A percentile compares a stretch with the other conserved stretches of the same genome.
phyloP scores from a whole-genome alignment of 1,140 invertebrate species.

The Drosophila bocqueti region DNA sequence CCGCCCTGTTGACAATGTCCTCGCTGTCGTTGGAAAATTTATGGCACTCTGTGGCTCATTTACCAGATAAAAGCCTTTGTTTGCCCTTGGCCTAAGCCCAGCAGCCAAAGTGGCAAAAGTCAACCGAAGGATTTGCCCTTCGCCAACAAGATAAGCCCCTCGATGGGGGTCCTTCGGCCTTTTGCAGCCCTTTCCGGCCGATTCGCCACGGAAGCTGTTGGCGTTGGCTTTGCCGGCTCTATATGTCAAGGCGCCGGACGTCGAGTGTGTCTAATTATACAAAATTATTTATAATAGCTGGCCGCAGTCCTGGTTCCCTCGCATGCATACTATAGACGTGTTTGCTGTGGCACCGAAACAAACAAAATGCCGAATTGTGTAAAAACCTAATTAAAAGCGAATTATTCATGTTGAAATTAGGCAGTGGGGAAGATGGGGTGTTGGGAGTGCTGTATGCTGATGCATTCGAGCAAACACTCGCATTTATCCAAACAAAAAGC shows the following conservation, averaged over 20 bases:
- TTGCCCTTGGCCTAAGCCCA: conserved; percentile 64
- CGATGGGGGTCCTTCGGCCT: conserved; percentile 24
- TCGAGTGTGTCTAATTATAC: conserved; percentile 81
- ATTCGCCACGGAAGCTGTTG: conserved; percentile 43
- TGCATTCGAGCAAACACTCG: conserved; percentile 43
- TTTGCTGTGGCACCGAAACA: conserved; percentile 42
- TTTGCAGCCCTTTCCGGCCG: conserved; percentile 16
- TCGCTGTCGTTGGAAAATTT: conserved; percentile 77
- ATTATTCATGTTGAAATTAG: conserved; percentile 74
- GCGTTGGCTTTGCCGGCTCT: conserved; percentile 24
- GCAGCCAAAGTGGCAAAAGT: conserved; percentile 50
- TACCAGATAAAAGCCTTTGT: conserved; percentile 78
- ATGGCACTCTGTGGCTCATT: conserved; percentile 79
- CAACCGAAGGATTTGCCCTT: conserved; percentile 57
- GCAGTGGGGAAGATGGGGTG: conserved; percentile 20
- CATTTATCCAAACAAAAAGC: conserved; percentile 61
- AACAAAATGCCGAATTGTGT: conserved; percentile 68
- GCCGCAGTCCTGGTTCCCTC: conserved; percentile 37
- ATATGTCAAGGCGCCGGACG: conserved; percentile 72
- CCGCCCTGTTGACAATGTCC: conserved; percentile 55
- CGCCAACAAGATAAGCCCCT: conserved; percentile 44
- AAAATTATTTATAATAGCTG: conserved; percentile 81
- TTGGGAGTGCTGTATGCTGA: conserved; percentile 21
- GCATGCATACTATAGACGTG: neutral
- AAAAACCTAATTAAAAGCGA: conserved; percentile 82